phyloP scores from a whole-genome alignment of 2,797 vertebrate genomes.

The Hoplostethus mediterraneus region DNA sequence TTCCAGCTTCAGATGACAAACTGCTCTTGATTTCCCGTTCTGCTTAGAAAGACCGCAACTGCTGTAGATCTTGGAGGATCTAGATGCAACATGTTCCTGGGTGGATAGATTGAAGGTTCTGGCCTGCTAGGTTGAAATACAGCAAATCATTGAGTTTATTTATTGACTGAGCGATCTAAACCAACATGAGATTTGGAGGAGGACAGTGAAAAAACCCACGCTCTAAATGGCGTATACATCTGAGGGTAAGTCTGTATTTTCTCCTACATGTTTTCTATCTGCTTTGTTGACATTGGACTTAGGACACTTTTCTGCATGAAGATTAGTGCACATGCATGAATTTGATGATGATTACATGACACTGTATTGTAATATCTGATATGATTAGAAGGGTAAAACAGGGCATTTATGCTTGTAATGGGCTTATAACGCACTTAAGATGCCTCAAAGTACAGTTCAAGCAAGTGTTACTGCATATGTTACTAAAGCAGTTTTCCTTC shows the following conservation, averaged over 20 bases:
- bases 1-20: conserved; percentile 15
- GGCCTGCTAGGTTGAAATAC: conserved; percentile 5
- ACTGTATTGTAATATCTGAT: neutral
- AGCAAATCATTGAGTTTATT: conserved; percentile 14
- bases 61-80: conserved; percentile 10
- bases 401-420: neutral
- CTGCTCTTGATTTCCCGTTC: neutral
- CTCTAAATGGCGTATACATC: conserved; percentile 37
- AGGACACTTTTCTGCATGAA: neutral
- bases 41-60: neutral
- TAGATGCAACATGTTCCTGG: conserved; percentile 41
- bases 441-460: neutral
- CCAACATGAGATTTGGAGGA: conserved; percentile 12
- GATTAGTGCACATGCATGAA: neutral
- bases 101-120: neutral
- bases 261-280: neutral
- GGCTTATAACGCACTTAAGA: neutral
- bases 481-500: neutral
- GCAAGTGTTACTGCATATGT: neutral
- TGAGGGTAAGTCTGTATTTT: conserved; percentile 61
- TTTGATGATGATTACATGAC: neutral
- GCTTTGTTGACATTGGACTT: neutral
- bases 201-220: conserved; percentile 31
- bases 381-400: neutral
- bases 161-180: conserved; percentile 6